Base-by-base conservation (phyloP, 2,888 invertebrate genomes). In the Spilarctia lutea region DNA sequence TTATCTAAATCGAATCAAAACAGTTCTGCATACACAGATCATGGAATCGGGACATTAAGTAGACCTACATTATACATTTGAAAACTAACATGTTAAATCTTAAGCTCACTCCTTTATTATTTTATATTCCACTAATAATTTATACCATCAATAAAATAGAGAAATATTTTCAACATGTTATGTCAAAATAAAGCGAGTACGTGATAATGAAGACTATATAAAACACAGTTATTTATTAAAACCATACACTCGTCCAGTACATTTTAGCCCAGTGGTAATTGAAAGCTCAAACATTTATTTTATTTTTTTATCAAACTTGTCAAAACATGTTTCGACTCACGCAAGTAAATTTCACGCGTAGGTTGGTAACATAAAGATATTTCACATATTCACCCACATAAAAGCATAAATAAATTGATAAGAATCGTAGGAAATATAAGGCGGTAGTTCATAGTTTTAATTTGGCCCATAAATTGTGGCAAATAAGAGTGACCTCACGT, bases 401-500 rank as follows among this genome's bases (percentile, higher is more conserved):
- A 68, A 39, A 35, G 30, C 45, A 72, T 60, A 68, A 52, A 74
- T 66, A 56, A 24, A 45, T 11, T 24, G 74, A 71, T 75, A 72
- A 65, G 63, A 71, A 75, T 75, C 75, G 65, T 42, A 67, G 45
- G 39, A 35, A 71, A 75, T 65, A 71, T 74, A 60, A 71, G 60
- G 48, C 75, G 71, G 68, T 63, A 65, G 75, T 71, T 39, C 42
- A 71, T 72, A 67, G 78, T 81, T 85, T 85, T 84, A 84, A 80
- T 84, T 80, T 84, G 84, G 74, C 69, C 79, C 79, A 79, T 85
- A 84, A 85, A 79, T 80, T 78, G 81, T 76, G 77, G 73, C 42
- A 77, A 80, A 83, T 71, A 78, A 72, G 74, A 66, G 16, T 78
- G 86, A 84, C 84, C 85, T 79, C 84, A 83, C 85, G 84, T 84